phyloP scores from a whole-genome alignment of 1,140 invertebrate genomes.

The Hycleus cichorii region DNA sequence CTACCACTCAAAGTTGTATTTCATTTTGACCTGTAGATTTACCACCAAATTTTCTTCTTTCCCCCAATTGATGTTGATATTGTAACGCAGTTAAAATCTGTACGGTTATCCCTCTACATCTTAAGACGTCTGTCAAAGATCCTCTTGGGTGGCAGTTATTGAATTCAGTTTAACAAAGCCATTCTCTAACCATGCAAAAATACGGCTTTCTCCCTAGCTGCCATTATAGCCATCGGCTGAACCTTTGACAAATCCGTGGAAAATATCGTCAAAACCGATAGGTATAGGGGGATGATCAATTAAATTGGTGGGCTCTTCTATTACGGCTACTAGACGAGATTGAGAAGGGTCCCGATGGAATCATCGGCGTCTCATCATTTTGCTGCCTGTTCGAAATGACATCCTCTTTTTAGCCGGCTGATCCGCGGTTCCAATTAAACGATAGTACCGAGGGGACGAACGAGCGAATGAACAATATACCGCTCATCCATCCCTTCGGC shows the following conservation, averaged over 20 bases:
- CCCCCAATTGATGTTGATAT: too few species aligned
- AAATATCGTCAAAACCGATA: background rate
- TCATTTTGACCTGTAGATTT: too few species aligned
- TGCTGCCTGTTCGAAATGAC: conserved; percentile 23
- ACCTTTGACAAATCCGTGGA: background rate
- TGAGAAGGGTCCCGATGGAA: conserved; percentile 17
- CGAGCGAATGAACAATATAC: conserved; percentile 9
- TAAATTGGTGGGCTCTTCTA: background rate
- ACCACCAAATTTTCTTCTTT: too few species aligned
- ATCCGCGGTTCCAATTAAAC: conserved; percentile 28
- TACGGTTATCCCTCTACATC: too few species aligned
- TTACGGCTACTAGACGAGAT: background rate
- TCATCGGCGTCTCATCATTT: conserved; percentile 17
- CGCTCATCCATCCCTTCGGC: background rate
- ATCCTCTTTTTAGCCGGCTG: conserved; percentile 27
- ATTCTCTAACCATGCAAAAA: too few species aligned
- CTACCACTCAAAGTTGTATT: too few species aligned
- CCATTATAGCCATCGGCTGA: too few species aligned
- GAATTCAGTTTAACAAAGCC: too few species aligned
- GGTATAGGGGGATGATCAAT: conserved; percentile 7
- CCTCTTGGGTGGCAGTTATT: too few species aligned
- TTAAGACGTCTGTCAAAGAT: too few species aligned
- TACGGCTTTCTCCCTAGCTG: too few species aligned
- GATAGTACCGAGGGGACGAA: conserved; percentile 2
- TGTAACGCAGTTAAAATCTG: too few species aligned